Evolutionary conservation across 2,113 vertebrate species (phyloP).

Genomic region (Triplophysa rosa): DNA sequence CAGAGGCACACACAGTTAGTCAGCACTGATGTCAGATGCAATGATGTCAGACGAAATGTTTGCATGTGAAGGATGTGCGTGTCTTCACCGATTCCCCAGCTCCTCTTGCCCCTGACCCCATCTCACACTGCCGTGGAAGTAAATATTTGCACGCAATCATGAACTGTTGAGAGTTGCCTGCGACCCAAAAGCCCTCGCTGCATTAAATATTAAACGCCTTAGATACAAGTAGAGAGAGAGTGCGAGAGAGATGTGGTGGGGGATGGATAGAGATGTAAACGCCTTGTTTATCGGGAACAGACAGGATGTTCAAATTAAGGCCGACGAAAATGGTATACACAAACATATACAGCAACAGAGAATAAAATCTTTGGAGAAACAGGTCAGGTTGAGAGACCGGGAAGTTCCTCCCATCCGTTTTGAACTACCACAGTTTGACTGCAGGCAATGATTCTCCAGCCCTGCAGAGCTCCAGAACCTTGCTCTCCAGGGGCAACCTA

Average conservation of each 20-base stretch:
- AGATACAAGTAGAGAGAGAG: conserved; percentile 43
- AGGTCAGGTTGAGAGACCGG: neutral
- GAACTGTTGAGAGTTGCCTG: conserved; percentile 78
- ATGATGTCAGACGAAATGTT: conserved; percentile 36
- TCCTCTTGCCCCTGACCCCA: conserved; percentile 57
- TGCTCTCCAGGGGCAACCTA: neutral
- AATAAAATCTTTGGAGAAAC: neutral
- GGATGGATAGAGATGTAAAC: neutral
- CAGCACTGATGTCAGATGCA: conserved; percentile 43
- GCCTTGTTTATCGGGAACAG: neutral
- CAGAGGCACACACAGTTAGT: conserved; percentile 52
- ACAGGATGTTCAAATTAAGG: neutral
- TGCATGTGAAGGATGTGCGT: conserved; percentile 28
- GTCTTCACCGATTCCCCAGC: conserved; percentile 39
- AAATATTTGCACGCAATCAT: conserved; percentile 91
- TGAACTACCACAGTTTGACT: conserved; percentile 76
- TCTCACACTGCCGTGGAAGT: conserved; percentile 75
- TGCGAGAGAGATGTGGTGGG: conserved; percentile 46
- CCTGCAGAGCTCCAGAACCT: conserved; percentile 64
- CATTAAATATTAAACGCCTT: conserved; percentile 92
- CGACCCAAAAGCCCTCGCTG: conserved; percentile 73
- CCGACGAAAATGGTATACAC: neutral
- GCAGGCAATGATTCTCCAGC: conserved; percentile 84
- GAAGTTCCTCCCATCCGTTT: conserved; percentile 29
- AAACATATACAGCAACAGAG: neutral